Percentiles rank a stretch among this genome's conserved stretches.
Evolutionary conservation across 2,888 invertebrate species (phyloP).

Genomic region (Stegophylla sp.): DNA sequence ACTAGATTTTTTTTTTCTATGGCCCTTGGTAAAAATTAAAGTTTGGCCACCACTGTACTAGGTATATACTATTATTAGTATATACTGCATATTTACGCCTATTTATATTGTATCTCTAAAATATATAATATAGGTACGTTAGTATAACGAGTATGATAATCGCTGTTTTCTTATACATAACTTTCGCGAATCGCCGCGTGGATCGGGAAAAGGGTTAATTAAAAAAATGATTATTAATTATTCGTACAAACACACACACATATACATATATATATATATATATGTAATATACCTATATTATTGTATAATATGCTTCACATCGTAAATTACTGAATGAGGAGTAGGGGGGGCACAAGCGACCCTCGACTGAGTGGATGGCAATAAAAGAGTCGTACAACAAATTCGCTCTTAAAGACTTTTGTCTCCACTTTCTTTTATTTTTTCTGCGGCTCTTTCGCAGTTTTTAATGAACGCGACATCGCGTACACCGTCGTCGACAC

Average conservation of each 20-base stretch:
- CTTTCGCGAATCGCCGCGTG: neutral
- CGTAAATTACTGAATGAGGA: neutral
- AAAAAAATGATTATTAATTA: constrained; percentile 31
- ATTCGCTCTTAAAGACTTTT: constrained; percentile 56
- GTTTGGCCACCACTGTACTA: no score
- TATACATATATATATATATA: neutral
- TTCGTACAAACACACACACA: neutral
- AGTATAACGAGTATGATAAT: neutral
- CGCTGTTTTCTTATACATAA: neutral
- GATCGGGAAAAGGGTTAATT: constrained; percentile 20
- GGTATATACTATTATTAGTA: no score
- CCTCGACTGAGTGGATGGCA: neutral
- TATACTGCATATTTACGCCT: no score
- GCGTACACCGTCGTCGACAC: neutral
- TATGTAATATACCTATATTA: no score
- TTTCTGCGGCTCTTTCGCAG: constrained; percentile 46
- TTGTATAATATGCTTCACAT: no score
- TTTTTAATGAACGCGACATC: constrained; percentile 50
- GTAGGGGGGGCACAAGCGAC: neutral
- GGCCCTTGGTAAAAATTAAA: no score
- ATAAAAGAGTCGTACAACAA: constrained; percentile 29
- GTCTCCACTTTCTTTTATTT: constrained; percentile 44
- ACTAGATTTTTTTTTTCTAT: no score
- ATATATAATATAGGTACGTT: no score
- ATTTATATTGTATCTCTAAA: no score